Conservation (phyloP, 2,888 invertebrate species). For the Cataglyphis rosenhaueri region DNA sequence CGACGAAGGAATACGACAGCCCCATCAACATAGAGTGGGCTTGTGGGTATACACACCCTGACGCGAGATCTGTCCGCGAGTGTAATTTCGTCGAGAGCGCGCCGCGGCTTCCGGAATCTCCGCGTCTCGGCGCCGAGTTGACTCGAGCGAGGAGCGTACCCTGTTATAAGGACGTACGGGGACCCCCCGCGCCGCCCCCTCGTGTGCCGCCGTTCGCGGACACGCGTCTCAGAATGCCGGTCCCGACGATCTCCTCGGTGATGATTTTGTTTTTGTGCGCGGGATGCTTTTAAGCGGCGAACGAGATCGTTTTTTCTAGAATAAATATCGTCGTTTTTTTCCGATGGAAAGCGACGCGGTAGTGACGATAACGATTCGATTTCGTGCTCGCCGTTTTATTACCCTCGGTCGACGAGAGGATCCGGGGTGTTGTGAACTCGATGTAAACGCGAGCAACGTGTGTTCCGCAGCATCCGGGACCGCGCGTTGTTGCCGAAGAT, state of each 20-base stretch:
- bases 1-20: conserved; percentile 63
- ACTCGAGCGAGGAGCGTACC: conserved; percentile 1
- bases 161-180: conserved; percentile 39
- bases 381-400: not conserved
- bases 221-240: conserved; percentile 75
- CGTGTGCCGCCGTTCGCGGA: conserved; percentile 47
- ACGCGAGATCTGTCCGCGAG: conserved; percentile 73
- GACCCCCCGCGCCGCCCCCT: conserved; percentile 33
- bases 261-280: conserved; percentile 75
- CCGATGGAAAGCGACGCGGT: conserved; percentile 22
- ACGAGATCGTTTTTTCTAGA: conserved; percentile 57
- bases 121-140: conserved; percentile 13
- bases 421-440: not conserved
- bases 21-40: conserved; percentile 81
- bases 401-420: not conserved
- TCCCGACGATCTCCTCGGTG: conserved; percentile 30
- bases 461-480: not conserved
- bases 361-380: not conserved
- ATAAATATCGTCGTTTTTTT: conserved; percentile 42
- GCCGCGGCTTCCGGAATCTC: conserved; percentile 39
- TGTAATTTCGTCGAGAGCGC: conserved; percentile 58
- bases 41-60: conserved; percentile 83
- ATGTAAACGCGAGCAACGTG: not conserved
- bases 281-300: conserved; percentile 60
- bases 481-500: not conserved